Percentiles rank a stretch among this genome's conserved stretches.
Conservation (phyloP, 1,140 invertebrate genomes). For the Drosophila tristis region DNA sequence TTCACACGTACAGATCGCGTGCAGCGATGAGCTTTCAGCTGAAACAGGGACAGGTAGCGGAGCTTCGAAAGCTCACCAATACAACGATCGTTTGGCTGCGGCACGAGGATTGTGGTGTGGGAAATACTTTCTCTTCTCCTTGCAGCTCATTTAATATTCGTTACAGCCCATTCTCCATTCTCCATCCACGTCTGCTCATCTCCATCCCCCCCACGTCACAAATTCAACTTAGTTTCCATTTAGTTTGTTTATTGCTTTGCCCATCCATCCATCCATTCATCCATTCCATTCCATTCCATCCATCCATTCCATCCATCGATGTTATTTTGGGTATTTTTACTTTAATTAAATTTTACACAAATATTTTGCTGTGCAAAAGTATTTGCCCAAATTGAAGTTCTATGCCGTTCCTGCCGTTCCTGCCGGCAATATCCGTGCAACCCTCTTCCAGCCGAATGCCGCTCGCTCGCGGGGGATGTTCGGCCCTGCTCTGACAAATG, state of each 20-base stretch:
- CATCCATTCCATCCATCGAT: conserved; percentile 31
- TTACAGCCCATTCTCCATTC: no score
- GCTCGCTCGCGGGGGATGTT: background rate
- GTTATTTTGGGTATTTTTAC: conserved; percentile 63
- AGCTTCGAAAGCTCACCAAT: conserved; percentile 5
- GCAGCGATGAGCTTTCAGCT: background rate
- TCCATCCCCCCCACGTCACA: background rate
- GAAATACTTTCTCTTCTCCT: background rate
- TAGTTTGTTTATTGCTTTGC: conserved; percentile 38
- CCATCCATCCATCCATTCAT: conserved; percentile 5
- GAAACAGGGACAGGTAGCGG: background rate
- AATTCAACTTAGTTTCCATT: conserved; percentile 34
- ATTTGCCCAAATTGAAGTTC: conserved; percentile 67
- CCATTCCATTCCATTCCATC: background rate
- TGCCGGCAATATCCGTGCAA: conserved; percentile 8
- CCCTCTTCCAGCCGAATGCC: background rate
- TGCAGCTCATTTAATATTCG: background rate
- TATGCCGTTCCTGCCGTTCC: conserved; percentile 1
- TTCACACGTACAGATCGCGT: conserved; percentile 20
- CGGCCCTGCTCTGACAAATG: conserved; percentile 32
- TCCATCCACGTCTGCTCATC: background rate
- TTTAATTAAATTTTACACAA: conserved; percentile 80
- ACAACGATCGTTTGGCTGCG: background rate
- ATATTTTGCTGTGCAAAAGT: conserved; percentile 65
- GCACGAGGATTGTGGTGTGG: no score